phyloP scores from a whole-genome alignment of 2,888 invertebrate genomes.

The Andrena hattorfiana region DNA sequence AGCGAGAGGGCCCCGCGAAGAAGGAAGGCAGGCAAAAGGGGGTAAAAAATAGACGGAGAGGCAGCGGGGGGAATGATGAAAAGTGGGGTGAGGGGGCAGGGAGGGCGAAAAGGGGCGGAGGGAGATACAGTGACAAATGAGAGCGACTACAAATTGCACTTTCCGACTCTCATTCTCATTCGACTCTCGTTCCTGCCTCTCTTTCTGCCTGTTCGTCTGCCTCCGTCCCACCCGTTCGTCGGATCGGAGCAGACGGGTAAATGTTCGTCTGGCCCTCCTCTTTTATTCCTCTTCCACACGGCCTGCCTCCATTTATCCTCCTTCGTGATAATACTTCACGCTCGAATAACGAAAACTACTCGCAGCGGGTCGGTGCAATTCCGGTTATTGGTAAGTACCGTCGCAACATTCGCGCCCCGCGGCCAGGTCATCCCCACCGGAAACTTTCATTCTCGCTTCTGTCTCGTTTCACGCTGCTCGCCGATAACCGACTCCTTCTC shows the following conservation, averaged over 20 bases:
- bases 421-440: constrained; percentile 26
- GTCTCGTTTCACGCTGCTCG: constrained; percentile 16
- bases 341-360: constrained; percentile 71
- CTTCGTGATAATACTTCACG: constrained; percentile 72
- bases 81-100: constrained; percentile 43
- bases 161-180: constrained; percentile 81
- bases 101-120: constrained; percentile 56
- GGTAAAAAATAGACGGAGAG: constrained; percentile 19
- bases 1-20: constrained; percentile 32
- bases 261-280: constrained; percentile 70
- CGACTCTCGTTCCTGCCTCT: constrained; percentile 73
- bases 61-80: constrained; percentile 43
- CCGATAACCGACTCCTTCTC: background rate
- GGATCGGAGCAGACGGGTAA: constrained; percentile 70
- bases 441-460: constrained; percentile 41
- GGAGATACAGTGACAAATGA: constrained; percentile 81
- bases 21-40: constrained; percentile 11
- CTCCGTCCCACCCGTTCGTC: constrained; percentile 57
- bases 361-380: constrained; percentile 69
- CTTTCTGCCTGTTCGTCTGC: constrained; percentile 21
- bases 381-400: constrained; percentile 64
- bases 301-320: constrained; percentile 73
- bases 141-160: constrained; percentile 82
- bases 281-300: constrained; percentile 67
- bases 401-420: constrained; percentile 49